Evolutionary conservation across 92 coral and sea anemone species (phyloP), one percentile per base, ranked within the genome.

Genomic region (Chrysogorgia sp.): DNA sequence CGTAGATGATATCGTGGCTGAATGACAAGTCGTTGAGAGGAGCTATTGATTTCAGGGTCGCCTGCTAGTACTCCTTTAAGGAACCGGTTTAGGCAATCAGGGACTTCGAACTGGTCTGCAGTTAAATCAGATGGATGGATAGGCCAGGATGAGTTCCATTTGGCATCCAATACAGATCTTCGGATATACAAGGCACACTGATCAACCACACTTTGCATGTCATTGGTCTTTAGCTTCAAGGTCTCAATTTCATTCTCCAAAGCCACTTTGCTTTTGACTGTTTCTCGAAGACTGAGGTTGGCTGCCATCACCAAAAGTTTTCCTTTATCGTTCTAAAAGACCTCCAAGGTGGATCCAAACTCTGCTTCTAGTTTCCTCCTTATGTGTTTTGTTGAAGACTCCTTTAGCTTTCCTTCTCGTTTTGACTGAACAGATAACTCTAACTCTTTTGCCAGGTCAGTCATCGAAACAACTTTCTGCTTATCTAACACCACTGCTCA

Each of bases 281-380:
- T 69, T 58, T 57, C 84, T 21, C 33, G 67, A 0, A 64, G 7
- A 37, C 26, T 30, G 0, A 58, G 81, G 60, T 69, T 69, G 15
- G 30, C 60, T 35, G 88, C 81, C 61, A 84, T 37, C 33, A 84
- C 75, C 55, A 84, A 40, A n/a, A 84, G 75, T 70, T 70, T 85
- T 21, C 88, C 88, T 7, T 85, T 85, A 9, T 80, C 70, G 55
- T 80, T 76, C 48, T 84, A 76, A 34, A 84, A 84, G 45, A 84
- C 70, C 41, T 55, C 80, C 32, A 84, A 55, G 30, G 72, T 17
- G 0, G 79, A 68, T 35, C 83, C 88, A 77, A 69, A 67, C 71
- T 76, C 71, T 67, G 88, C 8, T 32, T 67, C 83, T 19, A 68
- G 6, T 67, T 77, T 77, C n/a, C 88, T 82, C 49, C 65, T 71